Evolutionary conservation across 2,797 vertebrate species (phyloP), one percentile per base, ranked within the genome.

Genomic region (Sebastes dallii): DNA sequence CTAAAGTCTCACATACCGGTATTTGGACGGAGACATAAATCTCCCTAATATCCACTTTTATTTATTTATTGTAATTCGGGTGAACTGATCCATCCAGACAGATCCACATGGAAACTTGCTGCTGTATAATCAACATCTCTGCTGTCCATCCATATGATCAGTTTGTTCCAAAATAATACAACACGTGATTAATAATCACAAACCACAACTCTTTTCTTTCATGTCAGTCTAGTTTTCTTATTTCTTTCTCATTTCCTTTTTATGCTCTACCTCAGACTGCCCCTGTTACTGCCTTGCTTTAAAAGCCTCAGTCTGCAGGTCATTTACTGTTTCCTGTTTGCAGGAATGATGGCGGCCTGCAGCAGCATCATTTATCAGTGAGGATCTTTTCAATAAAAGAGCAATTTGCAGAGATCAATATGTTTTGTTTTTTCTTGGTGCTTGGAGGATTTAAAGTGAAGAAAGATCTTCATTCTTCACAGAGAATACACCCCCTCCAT

Each of bases 361-460:
- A 72, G 88, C 80, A 13, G 54, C 46, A 11, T 60, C 68, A 80
- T 89, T 81, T 56, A 83, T 85, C 85, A 75, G 5, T 13, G 1
- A n/a, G 74, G 64, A 67, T 74, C 75, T 79, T 87, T 86, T 85
- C 83, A 88, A 83, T 86, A 75, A 86, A 86, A 77, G 72, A 77
- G 34, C 82, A 84, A 79, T 90, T 77, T 85, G 69, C 74, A 22
- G 64, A 85, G 83, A 92, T 89, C 86, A 86, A 84, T 85, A 66
- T 78, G 24, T n/a, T 52, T n/a, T 50, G 16, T 66, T 64, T 80
- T 80, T 69, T 78, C 12, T 76, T 3, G 11, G 22, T 27, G 70
- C 75, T 79, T 78, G 14, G 10, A 86, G 71, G 78, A 83, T 78
- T 78, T 54, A 65, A 76, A 74, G 70, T 39, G 59, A 75, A 60